phyloP scores from a whole-genome alignment of 2,797 vertebrate genomes.

The Pygocentrus nattereri region DNA sequence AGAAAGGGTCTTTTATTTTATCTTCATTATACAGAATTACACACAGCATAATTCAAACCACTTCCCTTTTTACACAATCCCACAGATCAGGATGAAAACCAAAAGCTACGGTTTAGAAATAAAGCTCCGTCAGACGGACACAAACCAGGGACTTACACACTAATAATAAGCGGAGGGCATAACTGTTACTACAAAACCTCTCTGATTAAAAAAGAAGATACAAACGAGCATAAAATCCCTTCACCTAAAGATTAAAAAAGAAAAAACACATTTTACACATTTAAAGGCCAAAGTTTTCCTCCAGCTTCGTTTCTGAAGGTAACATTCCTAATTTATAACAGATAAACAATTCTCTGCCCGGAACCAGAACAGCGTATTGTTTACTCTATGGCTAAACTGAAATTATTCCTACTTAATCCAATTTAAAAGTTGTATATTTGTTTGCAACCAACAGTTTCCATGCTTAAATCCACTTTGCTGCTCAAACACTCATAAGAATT shows the following conservation, averaged over 20 bases:
- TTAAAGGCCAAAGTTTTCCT: not conserved
- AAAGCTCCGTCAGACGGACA: not conserved
- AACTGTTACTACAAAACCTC: not conserved
- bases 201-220: constrained; percentile 2
- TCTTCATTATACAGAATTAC: no score
- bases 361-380: not conserved
- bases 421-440: not conserved
- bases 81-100: constrained; percentile 27
- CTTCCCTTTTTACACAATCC: constrained; percentile 33
- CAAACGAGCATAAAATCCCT: not conserved
- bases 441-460: not conserved
- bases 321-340: not conserved
- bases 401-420: not conserved
- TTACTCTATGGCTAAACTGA: not conserved
- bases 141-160: not conserved
- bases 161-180: not conserved
- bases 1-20: no score
- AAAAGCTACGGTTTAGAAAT: constrained; percentile 27
- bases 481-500: not conserved
- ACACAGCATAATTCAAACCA: constrained; percentile 38
- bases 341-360: not conserved
- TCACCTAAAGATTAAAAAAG: not conserved
- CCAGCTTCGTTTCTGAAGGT: not conserved
- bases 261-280: not conserved
- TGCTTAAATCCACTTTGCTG: not conserved